Conservation (phyloP, 2,113 vertebrate genomes). For the Acanthisitta chloris region DNA sequence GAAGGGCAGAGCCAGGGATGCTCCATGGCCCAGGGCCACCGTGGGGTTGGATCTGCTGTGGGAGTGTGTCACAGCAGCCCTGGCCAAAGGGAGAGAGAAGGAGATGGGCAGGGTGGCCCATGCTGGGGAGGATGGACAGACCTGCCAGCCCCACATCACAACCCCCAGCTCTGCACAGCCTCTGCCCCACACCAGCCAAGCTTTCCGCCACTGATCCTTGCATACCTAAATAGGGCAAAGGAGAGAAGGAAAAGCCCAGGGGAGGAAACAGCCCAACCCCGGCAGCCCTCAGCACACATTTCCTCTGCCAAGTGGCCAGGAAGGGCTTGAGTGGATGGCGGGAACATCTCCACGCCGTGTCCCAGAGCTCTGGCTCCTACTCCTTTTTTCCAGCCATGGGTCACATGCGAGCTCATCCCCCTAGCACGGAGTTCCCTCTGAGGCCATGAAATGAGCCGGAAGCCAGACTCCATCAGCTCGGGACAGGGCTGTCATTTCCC, state of each 20-base stretch:
- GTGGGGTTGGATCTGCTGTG: fast-evolving
- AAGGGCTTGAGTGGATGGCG: fast-evolving
- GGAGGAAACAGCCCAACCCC: not conserved
- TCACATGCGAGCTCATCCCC: not conserved
- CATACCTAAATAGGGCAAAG: not conserved
- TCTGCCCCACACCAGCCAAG: fast-evolving
- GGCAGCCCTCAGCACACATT: not conserved
- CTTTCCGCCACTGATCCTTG: not conserved
- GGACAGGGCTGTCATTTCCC: not conserved
- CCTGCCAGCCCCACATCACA: not conserved
- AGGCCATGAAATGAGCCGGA: not conserved
- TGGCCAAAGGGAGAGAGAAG: not conserved
- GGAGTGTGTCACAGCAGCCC: not conserved
- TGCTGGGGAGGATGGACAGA: not conserved
- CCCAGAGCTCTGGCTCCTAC: not conserved
- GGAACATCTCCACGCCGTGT: fast-evolving
- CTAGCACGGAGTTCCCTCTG: not conserved
- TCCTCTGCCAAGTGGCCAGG: not conserved
- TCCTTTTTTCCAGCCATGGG: not conserved
- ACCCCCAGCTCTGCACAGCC: not conserved
- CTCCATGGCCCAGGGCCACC: not conserved
- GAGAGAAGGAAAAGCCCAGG: not conserved
- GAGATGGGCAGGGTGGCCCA: not conserved
- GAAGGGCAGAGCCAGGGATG: fast-evolving
- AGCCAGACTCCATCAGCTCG: not conserved